Percentiles rank a stretch among this genome's conserved stretches.
Conservation (phyloP, 2,797 vertebrate species). For the Crenichthys baileyi region DNA sequence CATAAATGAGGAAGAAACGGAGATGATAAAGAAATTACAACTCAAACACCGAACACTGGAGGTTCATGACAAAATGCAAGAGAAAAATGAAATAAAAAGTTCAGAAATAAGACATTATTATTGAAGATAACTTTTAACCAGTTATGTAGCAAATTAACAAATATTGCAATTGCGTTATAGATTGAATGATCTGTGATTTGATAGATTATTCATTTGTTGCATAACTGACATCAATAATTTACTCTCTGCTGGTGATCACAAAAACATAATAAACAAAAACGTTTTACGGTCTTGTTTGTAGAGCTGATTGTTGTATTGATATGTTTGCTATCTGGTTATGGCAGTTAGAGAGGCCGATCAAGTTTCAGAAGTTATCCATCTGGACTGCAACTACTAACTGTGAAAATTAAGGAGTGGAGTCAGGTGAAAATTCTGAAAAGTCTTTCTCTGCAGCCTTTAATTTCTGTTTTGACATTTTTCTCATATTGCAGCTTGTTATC, state of each 20-base stretch:
- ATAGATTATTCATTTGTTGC: background rate
- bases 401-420: too few species aligned
- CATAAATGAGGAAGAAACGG: too few species aligned
- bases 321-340: background rate
- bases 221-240: background rate
- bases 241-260: background rate
- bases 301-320: background rate
- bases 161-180: background rate
- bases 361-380: background rate
- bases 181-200: background rate
- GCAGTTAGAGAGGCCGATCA: background rate
- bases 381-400: background rate
- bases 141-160: background rate
- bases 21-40: too few species aligned
- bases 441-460: background rate
- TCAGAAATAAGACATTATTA: too few species aligned
- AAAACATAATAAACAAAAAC: background rate
- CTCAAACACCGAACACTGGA: too few species aligned
- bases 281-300: background rate
- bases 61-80: too few species aligned
- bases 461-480: conserved; percentile 2
- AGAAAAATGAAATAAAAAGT: too few species aligned
- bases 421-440: fast-evolving
- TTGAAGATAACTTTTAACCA: background rate
- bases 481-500: background rate